Evolutionary conservation across 2,888 invertebrate species (phyloP).

Genomic region (Furcula furcula): DNA sequence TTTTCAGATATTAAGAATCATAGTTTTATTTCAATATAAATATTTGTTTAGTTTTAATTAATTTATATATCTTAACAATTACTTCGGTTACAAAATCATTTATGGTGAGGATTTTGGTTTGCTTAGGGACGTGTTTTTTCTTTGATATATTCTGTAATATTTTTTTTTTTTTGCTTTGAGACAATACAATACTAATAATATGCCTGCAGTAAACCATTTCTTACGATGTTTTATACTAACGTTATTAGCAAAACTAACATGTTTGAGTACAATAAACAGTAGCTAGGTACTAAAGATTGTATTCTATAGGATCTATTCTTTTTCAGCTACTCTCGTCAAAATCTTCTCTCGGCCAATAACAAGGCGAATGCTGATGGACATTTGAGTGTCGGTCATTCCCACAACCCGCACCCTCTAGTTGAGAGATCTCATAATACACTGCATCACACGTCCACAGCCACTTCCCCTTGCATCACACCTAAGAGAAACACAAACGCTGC

Average conservation of each 20-base stretch:
- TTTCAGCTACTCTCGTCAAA: constrained; percentile 93
- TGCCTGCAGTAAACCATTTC: constrained; percentile 13
- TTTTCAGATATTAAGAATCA: constrained; percentile 69
- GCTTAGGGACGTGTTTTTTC: constrained; percentile 19
- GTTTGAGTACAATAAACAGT: constrained; percentile 2
- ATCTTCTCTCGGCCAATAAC: constrained; percentile 88
- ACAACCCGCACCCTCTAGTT: constrained; percentile 66
- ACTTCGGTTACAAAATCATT: constrained; percentile 20
- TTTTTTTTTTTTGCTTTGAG: constrained; percentile 5
- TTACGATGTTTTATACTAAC: constrained; percentile 30
- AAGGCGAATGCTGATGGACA: constrained; percentile 87
- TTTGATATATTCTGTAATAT: too few species aligned
- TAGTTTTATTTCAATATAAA: constrained; percentile 27
- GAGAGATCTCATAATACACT: constrained; percentile 82
- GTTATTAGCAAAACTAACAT: constrained; percentile 8
- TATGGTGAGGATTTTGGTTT: constrained; percentile 53
- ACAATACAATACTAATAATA: constrained; percentile 4
- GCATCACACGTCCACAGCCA: constrained; percentile 53
- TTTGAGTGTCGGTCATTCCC: constrained; percentile 57
- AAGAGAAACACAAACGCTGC: constrained; percentile 61
- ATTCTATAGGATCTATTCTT: constrained; percentile 22
- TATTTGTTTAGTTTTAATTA: constrained; percentile 28
- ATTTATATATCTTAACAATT: constrained; percentile 31
- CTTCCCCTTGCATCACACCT: constrained; percentile 53
- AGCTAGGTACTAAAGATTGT: background rate